Evolutionary conservation across 1,140 invertebrate genomes (phyloP).

Genomic region (Aphaenogaster rudis): DNA sequence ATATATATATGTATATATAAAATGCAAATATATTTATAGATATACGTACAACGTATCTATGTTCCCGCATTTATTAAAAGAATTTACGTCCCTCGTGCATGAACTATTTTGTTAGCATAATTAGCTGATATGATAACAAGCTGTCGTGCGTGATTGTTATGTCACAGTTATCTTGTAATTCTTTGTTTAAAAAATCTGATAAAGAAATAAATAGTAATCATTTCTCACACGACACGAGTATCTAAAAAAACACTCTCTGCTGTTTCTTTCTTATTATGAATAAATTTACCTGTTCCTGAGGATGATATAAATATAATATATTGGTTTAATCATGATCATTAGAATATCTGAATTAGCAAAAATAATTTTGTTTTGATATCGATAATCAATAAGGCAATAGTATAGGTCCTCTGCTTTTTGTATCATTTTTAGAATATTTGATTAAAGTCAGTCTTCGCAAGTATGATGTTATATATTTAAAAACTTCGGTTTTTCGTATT

Average conservation of each 20-base stretch:
- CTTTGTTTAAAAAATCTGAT: background rate
- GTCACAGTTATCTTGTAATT: background rate
- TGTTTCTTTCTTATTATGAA: background rate
- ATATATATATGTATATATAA: background rate
- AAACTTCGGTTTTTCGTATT: background rate
- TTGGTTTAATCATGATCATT: background rate
- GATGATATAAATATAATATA: conserved; percentile 14
- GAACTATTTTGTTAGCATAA: background rate
- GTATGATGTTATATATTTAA: background rate
- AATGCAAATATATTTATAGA: background rate
- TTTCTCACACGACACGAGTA: background rate
- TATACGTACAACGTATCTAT: background rate
- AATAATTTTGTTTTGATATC: conserved; percentile 31
- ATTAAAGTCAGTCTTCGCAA: conserved; percentile 45
- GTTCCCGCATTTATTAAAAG: background rate
- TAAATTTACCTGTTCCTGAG: background rate
- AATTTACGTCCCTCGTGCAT: background rate
- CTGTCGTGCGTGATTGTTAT: background rate
- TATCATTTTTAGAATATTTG: conserved; percentile 40
- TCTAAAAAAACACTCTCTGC: background rate
- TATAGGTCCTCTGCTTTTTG: background rate
- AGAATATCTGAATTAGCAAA: conserved; percentile 35
- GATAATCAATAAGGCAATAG: conserved; percentile 44
- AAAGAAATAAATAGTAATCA: background rate
- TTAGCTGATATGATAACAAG: background rate